These are phyloP conservation scores for Arrhopalites spinosus DNA, from an alignment of 2,888 invertebrate species.

Conservation along the genomic window DNA sequence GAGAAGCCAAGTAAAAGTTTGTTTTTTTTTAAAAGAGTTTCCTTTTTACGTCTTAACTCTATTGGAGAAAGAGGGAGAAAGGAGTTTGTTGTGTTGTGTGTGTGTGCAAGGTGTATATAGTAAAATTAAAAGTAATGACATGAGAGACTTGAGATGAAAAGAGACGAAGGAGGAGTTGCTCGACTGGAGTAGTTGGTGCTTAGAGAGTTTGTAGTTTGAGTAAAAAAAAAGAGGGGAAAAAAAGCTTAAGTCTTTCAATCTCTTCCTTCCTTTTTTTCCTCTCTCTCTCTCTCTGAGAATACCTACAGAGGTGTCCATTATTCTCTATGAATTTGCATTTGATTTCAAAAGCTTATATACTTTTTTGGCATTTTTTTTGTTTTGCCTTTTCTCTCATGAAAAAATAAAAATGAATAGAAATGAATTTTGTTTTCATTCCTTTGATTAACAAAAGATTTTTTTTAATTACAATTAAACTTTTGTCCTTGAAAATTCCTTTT, in stretches of 20 bases:
- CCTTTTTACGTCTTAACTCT: not conserved
- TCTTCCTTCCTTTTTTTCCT: not conserved
- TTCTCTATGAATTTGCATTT: too few relatives aligned
- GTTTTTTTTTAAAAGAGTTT: not conserved
- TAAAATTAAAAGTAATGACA: constrained; percentile 18
- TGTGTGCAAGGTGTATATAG: constrained; percentile 9
- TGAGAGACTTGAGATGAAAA: not conserved
- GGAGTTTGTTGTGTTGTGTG: too few relatives aligned
- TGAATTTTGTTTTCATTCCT: too few relatives aligned
- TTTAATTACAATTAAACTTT: too few relatives aligned
- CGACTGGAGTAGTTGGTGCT: not conserved
- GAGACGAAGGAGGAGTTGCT: not conserved
- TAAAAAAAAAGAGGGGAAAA: not conserved
- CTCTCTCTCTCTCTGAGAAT: too few relatives aligned
- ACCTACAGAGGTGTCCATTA: too few relatives aligned
- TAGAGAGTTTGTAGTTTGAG: not conserved
- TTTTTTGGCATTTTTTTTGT: too few relatives aligned
- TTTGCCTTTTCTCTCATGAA: too few relatives aligned
- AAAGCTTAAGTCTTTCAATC: not conserved
- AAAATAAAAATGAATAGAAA: too few relatives aligned
- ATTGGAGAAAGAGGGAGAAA: not conserved
- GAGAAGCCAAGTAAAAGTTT: not conserved
- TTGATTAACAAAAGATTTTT: too few relatives aligned
- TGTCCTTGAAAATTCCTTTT: too few relatives aligned
- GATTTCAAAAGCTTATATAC: too few relatives aligned